A percentile compares a stretch with the other conserved stretches of the same genome.
Conservation (phyloP, 2,888 invertebrate genomes). For the Platynereis dumerilii region DNA sequence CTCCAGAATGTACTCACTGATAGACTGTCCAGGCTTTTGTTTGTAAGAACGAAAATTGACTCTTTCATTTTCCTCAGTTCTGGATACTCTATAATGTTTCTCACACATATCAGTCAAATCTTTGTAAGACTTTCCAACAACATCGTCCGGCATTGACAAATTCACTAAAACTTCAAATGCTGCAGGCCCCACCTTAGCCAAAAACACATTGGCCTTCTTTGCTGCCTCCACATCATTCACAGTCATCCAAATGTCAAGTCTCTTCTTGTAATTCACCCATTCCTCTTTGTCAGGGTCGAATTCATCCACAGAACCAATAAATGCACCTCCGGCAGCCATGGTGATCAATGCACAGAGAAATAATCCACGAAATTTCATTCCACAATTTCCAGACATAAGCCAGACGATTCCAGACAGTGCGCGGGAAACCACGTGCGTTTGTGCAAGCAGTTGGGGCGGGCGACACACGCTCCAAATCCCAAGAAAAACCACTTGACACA, state of each 20-base stretch:
- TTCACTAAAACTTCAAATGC: constrained; percentile 9
- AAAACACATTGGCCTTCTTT: constrained; percentile 7
- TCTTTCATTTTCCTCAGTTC: constrained; percentile 4
- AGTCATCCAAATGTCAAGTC: constrained; percentile 13
- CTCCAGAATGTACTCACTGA: neutral
- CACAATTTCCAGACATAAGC: too few species aligned
- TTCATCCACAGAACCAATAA: constrained; percentile 2
- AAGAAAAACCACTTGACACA: too few species aligned
- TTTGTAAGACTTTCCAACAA: neutral
- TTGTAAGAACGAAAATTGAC: neutral
- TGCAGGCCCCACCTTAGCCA: constrained; percentile 6
- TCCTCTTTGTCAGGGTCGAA: constrained; percentile 14
- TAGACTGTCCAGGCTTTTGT: neutral
- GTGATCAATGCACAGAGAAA: too few species aligned
- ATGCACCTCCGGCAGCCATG: neutral
- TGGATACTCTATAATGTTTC: neutral
- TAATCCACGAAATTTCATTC: too few species aligned
- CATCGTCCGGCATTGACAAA: neutral
- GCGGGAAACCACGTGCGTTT: too few species aligned
- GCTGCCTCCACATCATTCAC: neutral
- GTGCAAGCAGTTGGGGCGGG: too few species aligned
- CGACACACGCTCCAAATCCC: too few species aligned
- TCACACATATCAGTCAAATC: neutral
- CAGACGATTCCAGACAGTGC: too few species aligned
- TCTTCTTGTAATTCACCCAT: constrained; percentile 15